Base-by-base conservation (phyloP, 2,888 invertebrate species). In the Muschampia plurimacula region DNA sequence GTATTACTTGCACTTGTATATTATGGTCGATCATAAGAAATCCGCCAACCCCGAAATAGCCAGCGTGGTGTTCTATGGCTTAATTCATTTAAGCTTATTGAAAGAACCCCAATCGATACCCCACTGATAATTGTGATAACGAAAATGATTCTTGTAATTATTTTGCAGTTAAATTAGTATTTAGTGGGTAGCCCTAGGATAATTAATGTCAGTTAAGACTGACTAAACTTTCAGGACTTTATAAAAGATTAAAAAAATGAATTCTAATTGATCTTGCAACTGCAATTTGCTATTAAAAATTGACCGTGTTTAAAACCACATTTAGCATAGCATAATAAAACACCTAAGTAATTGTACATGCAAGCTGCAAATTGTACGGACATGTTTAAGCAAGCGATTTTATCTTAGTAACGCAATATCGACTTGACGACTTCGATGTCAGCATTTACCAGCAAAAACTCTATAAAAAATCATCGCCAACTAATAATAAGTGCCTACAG, bases 361-460 rank as follows among this genome's bases (percentile, higher is more conserved):
- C 32, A 32, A 46, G 8, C 1, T 7, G 60, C 28, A 68, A 57
- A 66, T 46, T 64, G 22, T 39, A n/a, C 49, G 15, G 36, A 66
- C 52, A 55, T 55, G 6, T 66, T 66, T 39, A 28, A 52, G 55
- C 55, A 15, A 57, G 64, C 41, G 60, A 60, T 60, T 59, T 15
- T 2, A 41, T 39, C 13, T 15, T n/a, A 0, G 28, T 2, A 49
- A 49, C 36, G 49, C 46, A 60, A 68, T 68, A 65, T 65, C 12
- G 7, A 46, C 46, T 64, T 12, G 36, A n/a, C 62, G 60, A 60
- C 59, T 32, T 32, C 36, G 59, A 59, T 60, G 36, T 66, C 66
- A 55, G 66, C 52, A 66, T 28, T 57, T 57, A 57, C 15, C 4
- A 55, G 55, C 55, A 67, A 67, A 67, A 59, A 67, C 13, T 6